phyloP scores from a whole-genome alignment of 1,140 invertebrate species.

The Magallana ariakensis region DNA sequence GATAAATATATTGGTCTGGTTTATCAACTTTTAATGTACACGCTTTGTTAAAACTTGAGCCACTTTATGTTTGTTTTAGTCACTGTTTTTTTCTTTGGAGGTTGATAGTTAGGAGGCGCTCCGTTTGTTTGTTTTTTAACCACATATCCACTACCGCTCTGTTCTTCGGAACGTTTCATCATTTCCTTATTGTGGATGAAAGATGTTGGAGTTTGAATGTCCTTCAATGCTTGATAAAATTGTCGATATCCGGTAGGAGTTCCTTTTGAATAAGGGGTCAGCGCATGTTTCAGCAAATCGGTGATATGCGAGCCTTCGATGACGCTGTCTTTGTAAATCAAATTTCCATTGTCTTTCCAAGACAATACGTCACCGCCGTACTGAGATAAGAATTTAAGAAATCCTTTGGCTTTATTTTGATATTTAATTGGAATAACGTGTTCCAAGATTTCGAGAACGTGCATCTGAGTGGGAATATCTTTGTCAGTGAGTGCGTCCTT shows the following conservation, averaged over 20 bases:
- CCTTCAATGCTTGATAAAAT: background rate
- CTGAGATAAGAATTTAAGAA: background rate
- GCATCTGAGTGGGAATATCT: background rate
- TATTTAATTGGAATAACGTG: background rate
- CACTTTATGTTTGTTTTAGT: conserved; percentile 15
- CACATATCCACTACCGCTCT: conserved; percentile 5
- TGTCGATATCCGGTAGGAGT: conserved; percentile 20
- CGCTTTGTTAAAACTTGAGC: background rate
- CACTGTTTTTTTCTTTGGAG: background rate
- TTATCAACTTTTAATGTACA: background rate
- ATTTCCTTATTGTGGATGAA: background rate
- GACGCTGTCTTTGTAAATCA: conserved; percentile 17
- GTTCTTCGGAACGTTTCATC: background rate
- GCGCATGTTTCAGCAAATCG: conserved; percentile 22
- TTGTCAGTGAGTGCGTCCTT: background rate
- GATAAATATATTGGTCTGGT: no score
- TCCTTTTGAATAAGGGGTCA: background rate
- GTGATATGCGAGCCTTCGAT: conserved; percentile 24
- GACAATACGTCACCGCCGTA: background rate
- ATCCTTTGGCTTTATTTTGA: conserved; percentile 21
- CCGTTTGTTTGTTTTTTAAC: background rate
- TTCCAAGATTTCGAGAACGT: background rate
- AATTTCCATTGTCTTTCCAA: background rate
- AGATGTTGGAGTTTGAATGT: conserved; percentile 22
- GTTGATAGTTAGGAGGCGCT: background rate